Evolutionary conservation across 2,888 invertebrate species (phyloP), one percentile per base, ranked within the genome.

Genomic region (Dromius quadrimaculatus): DNA sequence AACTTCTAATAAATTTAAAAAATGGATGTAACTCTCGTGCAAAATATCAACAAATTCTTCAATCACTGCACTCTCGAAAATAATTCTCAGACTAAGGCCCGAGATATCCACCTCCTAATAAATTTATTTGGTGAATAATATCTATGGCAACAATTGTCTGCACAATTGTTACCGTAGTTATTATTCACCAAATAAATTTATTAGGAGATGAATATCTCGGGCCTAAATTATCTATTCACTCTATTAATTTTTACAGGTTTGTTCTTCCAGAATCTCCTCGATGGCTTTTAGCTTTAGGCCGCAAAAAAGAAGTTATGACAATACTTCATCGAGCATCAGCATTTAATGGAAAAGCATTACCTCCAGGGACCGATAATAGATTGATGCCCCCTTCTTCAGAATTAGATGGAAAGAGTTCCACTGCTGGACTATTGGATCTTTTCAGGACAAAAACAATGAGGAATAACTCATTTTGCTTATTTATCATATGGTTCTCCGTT

Each of bases 221-320:
- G n/a, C n/a, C n/a, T n/a, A n/a, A n/a, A n/a, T n/a, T n/a, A n/a
- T n/a, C n/a, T n/a, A n/a, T n/a, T n/a, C n/a, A n/a, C n/a, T n/a
- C n/a, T n/a, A n/a, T 1, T 38, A n/a, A 5, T 5, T 11, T 43
- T 20, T 36, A n/a, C 79, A 92, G 92, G 89, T 90, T 89, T 82
- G 83, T 92, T 32, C 82, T 92, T 68, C 92, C 92, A n/a, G 92
- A 92, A 85, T 92, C 92, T 1, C 92, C 92, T 0, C 85, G 92
- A 77, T 92, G 92, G 92, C 81, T 92, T 28, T 81, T 92, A 61
- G 89, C 90, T 36, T 88, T 90, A 85, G 91, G 91, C 19, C 86
- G 87, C 73, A 87, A 87, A n/a, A 86, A 88, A 72, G 89, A 91
- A 82, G 90, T 92, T 0, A 86, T 88, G 78, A 81, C 80, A 23